phyloP scores from a whole-genome alignment of 2,113 vertebrate species.

The Oreochromis tanganicae region DNA sequence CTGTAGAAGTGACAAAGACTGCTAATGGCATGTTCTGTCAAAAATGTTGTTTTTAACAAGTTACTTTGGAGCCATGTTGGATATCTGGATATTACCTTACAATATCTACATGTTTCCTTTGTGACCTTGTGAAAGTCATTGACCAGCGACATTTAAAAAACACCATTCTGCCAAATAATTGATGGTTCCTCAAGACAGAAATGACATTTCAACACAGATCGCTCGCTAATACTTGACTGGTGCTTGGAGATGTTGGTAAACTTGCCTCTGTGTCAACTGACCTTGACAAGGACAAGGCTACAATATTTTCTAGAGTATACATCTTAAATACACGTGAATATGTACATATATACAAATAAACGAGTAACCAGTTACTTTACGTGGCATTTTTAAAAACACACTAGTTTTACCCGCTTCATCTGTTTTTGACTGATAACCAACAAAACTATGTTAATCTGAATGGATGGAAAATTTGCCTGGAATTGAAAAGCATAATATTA shows the following conservation, averaged over 20 bases:
- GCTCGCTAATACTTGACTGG: not conserved
- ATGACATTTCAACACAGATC: not conserved
- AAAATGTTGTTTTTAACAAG: not conserved
- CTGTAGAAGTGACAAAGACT: not conserved
- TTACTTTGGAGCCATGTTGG: not conserved
- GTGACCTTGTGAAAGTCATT: slow-evolving; percentile 25
- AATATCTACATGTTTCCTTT: not conserved
- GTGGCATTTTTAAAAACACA: not conserved
- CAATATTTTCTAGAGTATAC: not conserved
- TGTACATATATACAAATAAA: not conserved
- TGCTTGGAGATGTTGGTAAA: not conserved
- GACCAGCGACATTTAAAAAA: not conserved
- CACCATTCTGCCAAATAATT: not conserved
- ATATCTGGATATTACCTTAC: not conserved
- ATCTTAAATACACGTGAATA: not conserved
- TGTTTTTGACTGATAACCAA: not conserved
- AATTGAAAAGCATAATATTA: not conserved
- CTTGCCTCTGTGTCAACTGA: not conserved
- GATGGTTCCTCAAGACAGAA: not conserved
- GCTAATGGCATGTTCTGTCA: not conserved
- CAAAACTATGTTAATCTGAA: not conserved
- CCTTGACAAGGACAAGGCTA: slow-evolving; percentile 11
- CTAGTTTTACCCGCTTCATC: not conserved
- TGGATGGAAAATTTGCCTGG: not conserved
- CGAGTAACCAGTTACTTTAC: not conserved